Evolutionary conservation across 2,888 invertebrate species (phyloP).

Genomic region (Agapetus fuscipes): DNA sequence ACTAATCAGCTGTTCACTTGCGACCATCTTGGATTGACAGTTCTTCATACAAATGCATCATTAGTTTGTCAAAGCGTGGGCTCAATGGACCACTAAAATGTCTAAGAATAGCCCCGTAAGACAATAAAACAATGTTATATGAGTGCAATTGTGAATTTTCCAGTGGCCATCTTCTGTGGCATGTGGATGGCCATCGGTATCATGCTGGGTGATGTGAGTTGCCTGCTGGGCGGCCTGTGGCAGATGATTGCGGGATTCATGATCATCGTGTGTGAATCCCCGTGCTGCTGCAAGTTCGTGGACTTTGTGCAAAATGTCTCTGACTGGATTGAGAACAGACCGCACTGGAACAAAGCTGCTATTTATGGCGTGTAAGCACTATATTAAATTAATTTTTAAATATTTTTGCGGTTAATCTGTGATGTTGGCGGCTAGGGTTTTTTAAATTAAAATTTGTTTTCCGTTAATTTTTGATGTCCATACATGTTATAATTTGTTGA

Average conservation of each 20-base stretch:
- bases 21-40: no score
- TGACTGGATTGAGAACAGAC: constrained; percentile 71
- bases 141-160: no score
- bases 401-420: background rate
- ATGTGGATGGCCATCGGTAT: constrained; percentile 64
- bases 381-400: background rate
- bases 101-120: no score
- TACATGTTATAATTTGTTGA: no score
- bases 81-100: no score
- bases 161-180: constrained; percentile 81
- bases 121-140: no score
- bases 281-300: constrained; percentile 94
- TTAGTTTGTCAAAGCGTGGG: no score
- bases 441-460: no score
- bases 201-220: constrained; percentile 48
- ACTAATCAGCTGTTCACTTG: no score
- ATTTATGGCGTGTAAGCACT: constrained; percentile 75
- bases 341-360: constrained; percentile 83
- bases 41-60: no score
- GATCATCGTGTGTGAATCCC: constrained; percentile 85
- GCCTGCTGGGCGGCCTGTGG: constrained; percentile 71
- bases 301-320: constrained; percentile 86
- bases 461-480: no score
- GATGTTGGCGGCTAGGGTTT: no score
- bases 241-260: constrained; percentile 86